Base-by-base conservation (phyloP, 2,888 invertebrate species). In the Synanthedon tipuliformis region DNA sequence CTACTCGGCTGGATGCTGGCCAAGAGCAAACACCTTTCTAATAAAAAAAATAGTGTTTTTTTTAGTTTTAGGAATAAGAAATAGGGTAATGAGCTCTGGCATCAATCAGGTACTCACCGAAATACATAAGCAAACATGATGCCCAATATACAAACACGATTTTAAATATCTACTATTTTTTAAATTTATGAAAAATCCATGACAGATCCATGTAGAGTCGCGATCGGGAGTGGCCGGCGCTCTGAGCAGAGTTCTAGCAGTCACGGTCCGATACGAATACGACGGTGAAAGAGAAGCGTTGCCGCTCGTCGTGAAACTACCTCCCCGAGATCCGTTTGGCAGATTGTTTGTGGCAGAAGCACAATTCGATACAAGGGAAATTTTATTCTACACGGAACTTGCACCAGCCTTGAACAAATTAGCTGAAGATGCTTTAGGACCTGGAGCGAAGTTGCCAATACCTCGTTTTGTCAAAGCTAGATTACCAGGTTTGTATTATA, bases 291-390 rank as follows among this genome's bases (percentile, higher is more conserved):
- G 65, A 57, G 73, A 75, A 65, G 71, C 74, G 53, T 66, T 81
- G 57, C 89, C 79, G 74, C 69, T 94, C 52, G 91, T 94, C 60
- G 91, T 94, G 56, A 94, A 94, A 73, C 85, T 94, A 51, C 89
- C 94, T 34, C 94, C 94, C 0, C 89, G 92, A 61, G 94, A 94
- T 72, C 93, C 94, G 0, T 94, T 94, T 75, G 93, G 92, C 57
- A 86, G 94, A 53, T 91, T 92, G 61, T 94, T 94, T 75, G 94
- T 94, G 56, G 93, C 93, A 23, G 94, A 94, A 72, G 93, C 94
- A 1, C 94, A 94, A 73, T 94, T 94, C 71, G 94, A 94, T 75
- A 89, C 94, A 4, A 87, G 94, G 56, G 94, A 94, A 80, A 94
- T 94, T 64, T 90, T 93, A 60, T 94, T 94, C 81, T 94, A 94